Evolutionary conservation across 2,113 vertebrate genomes (phyloP).

Genomic region (Clinocottus analis): DNA sequence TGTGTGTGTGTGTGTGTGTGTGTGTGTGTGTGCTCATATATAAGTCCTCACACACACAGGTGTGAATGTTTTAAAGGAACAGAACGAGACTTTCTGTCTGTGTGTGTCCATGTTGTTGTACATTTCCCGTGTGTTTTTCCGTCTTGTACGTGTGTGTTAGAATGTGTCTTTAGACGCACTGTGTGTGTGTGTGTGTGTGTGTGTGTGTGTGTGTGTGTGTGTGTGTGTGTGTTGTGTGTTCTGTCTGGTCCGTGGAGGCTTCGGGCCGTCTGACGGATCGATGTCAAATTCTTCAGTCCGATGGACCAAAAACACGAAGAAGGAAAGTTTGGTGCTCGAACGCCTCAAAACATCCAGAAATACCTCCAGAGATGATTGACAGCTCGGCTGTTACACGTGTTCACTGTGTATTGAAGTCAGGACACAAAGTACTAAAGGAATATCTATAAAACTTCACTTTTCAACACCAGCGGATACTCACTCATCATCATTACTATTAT

Average conservation of each 20-base stretch:
- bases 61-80: background rate
- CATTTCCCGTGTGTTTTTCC: slow-evolving; percentile 16
- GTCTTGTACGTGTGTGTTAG: slow-evolving; percentile 9
- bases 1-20: too few species aligned
- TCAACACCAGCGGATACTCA: background rate
- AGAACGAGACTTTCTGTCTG: background rate
- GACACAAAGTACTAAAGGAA: background rate
- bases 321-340: background rate
- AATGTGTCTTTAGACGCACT: background rate
- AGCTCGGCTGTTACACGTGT: background rate
- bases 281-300: slow-evolving; percentile 63
- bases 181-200: slow-evolving; percentile 22
- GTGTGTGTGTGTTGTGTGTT: slow-evolving; percentile 19
- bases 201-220: slow-evolving; percentile 2
- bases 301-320: slow-evolving; percentile 19
- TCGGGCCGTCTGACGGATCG: slow-evolving; percentile 26
- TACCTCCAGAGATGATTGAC: background rate
- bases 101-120: background rate
- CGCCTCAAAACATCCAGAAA: slow-evolving; percentile 5
- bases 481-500: background rate
- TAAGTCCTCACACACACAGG: background rate
- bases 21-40: background rate
- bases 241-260: slow-evolving; percentile 50
- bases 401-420: too few species aligned
- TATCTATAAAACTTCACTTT: background rate